phyloP scores from a whole-genome alignment of 2,797 vertebrate species.

The Jordanella pulchra region DNA sequence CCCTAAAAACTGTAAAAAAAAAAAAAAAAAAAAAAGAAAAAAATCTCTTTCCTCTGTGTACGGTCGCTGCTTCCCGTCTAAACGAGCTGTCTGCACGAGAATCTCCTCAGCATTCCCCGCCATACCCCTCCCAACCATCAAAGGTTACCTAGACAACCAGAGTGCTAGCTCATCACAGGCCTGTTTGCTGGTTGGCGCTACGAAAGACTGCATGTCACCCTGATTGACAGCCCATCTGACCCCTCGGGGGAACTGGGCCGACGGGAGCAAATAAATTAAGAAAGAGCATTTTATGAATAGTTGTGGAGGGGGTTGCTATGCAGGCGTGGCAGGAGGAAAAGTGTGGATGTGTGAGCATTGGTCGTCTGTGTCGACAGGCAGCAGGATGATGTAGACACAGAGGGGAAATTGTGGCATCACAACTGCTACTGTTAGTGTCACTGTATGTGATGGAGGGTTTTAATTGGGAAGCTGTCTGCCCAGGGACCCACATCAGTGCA shows the following conservation, averaged over 20 bases:
- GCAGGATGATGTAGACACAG: conserved; percentile 38
- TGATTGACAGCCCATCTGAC: conserved; percentile 74
- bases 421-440: conserved; percentile 18
- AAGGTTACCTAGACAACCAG: conserved; percentile 79
- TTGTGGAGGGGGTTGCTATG: conserved; percentile 37
- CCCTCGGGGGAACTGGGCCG: conserved; percentile 58
- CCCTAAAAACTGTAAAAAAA: conserved; percentile 31
- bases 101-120: conserved; percentile 70
- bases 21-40: no score
- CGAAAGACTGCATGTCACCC: conserved; percentile 70
- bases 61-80: conserved; percentile 48
- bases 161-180: conserved; percentile 79
- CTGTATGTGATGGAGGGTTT: conserved; percentile 23
- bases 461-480: conserved; percentile 35
- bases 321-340: conserved; percentile 20
- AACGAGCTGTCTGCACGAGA: conserved; percentile 54
- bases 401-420: conserved; percentile 15
- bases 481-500: conserved; percentile 36
- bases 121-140: conserved; percentile 72
- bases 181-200: conserved; percentile 64
- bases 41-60: conserved; percentile 36
- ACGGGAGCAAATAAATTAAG: conserved; percentile 72
- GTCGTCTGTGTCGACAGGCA: conserved; percentile 13
- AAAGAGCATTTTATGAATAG: conserved; percentile 50
- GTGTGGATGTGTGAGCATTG: conserved; percentile 20